Evolutionary conservation across 2,797 vertebrate genomes (phyloP).

Genomic region (Cynopterus sphinx): DNA sequence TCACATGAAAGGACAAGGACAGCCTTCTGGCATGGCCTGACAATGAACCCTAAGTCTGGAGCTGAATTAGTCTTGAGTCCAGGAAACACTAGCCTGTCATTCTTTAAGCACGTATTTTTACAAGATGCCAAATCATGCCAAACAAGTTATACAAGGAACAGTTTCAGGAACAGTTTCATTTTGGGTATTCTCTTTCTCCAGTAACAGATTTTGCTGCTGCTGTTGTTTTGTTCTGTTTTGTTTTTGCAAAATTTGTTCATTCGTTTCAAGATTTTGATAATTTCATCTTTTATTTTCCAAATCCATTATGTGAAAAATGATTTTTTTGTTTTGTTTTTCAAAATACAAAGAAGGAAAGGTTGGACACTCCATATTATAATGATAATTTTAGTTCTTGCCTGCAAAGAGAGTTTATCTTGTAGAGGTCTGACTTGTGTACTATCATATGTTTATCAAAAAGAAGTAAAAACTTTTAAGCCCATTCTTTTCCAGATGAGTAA

Average conservation of each 20-base stretch:
- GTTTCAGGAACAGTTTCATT: neutral
- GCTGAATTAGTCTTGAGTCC: neutral
- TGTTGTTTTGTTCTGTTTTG: neutral
- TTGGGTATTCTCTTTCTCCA: neutral
- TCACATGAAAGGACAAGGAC: neutral
- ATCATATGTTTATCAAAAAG: conserved; percentile 37
- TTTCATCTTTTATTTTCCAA: conserved; percentile 39
- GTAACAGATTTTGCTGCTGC: neutral
- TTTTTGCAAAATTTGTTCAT: neutral
- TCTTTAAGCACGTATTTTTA: neutral
- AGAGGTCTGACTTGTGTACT: neutral
- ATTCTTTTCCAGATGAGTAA: conserved; percentile 6
- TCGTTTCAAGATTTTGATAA: conserved; percentile 29
- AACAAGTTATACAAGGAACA: neutral
- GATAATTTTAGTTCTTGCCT: neutral
- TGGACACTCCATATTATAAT: neutral
- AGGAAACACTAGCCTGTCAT: neutral
- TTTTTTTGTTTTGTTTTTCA: neutral
- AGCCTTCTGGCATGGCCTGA: neutral
- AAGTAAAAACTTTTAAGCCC: neutral
- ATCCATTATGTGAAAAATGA: neutral
- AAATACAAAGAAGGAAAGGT: neutral
- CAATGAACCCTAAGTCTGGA: neutral
- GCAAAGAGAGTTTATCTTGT: conserved; percentile 3
- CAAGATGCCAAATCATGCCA: neutral